Evolutionary conservation across 2,113 vertebrate species (phyloP).

Genomic region (Perca fluviatilis): DNA sequence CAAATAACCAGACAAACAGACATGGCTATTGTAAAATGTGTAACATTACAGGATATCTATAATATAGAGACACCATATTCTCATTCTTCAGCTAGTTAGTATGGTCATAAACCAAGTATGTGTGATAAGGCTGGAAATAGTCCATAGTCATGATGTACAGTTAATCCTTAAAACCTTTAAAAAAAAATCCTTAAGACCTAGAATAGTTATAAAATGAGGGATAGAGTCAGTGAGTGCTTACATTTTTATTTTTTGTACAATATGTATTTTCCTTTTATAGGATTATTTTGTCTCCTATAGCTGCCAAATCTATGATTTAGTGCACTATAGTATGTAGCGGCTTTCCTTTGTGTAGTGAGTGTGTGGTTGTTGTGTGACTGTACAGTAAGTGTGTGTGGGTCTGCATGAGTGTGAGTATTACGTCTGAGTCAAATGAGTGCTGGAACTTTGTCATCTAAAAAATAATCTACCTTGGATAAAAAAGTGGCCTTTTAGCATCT

Average conservation of each 20-base stretch:
- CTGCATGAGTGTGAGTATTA: constrained; percentile 55
- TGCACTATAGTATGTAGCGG: constrained; percentile 69
- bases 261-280: constrained; percentile 60
- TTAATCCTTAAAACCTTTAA: constrained; percentile 62
- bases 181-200: constrained; percentile 51
- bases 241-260: constrained; percentile 59
- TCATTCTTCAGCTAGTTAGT: constrained; percentile 55
- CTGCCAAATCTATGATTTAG: constrained; percentile 72
- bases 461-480: constrained; percentile 74
- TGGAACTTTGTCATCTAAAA: constrained; percentile 49
- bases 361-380: constrained; percentile 57
- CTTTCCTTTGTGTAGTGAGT: constrained; percentile 54
- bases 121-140: constrained; percentile 58
- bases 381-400: constrained; percentile 48
- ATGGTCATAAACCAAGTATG: constrained; percentile 50
- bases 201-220: constrained; percentile 56
- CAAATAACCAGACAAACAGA: constrained; percentile 67
- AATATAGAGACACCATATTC: constrained; percentile 55
- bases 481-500: constrained; percentile 82
- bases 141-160: constrained; percentile 63
- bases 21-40: constrained; percentile 56
- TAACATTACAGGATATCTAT: constrained; percentile 66
- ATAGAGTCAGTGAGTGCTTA: constrained; percentile 69
- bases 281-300: constrained; percentile 65
- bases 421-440: constrained; percentile 43